Base-by-base conservation (phyloP, 2,888 invertebrate species). In the Sthenelais limicola region DNA sequence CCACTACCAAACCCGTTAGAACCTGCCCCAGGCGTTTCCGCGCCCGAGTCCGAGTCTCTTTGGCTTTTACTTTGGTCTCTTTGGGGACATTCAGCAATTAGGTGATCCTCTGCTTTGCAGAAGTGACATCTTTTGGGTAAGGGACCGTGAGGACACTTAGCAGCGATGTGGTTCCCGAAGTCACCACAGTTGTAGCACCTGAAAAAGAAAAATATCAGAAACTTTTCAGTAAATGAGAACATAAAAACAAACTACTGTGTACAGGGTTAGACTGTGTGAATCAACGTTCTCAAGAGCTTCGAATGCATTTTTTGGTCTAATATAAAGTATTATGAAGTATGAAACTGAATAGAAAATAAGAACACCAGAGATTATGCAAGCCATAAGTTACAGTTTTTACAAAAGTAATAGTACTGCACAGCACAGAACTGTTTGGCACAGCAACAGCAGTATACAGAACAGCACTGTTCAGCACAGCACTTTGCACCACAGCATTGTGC, bases 111-210 rank as follows among this genome's bases (percentile, higher is more conserved):
- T 80, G 94, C 92, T 87, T 94, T 95, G 89, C 96, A 96, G 86
- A 92, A 92, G 89, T 96, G 95, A 89, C 96, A 96, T 83, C 94
- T 91, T 89, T 96, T 96, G 82, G 95, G 95, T 89, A 94, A 93
- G 68, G 95, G 95, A 18, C 94, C 95, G 85, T 93, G 90, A 77
- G 92, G 91, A 88, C 96, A 96, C 87, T 95, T 95, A 43, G 94
- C 93, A 38, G 96, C 96, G 84, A 96, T 93, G 89, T 96, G 96
- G 88, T 95, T 95, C 66, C 94, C 94, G 85, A 95, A 95, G 88
- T 95, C 94, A 3, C 96, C 95, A 84, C 96, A 96, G 88, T 96
- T 96, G 88, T 95, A 96, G 89, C 96, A 96, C 85, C 94, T 94
- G 87, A 3, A 79, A 80, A 69, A 68, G 30, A 62, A 73, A 73